Evolutionary conservation across 1,140 invertebrate species (phyloP).

Genomic region (Zaprionus tsacasi): DNA sequence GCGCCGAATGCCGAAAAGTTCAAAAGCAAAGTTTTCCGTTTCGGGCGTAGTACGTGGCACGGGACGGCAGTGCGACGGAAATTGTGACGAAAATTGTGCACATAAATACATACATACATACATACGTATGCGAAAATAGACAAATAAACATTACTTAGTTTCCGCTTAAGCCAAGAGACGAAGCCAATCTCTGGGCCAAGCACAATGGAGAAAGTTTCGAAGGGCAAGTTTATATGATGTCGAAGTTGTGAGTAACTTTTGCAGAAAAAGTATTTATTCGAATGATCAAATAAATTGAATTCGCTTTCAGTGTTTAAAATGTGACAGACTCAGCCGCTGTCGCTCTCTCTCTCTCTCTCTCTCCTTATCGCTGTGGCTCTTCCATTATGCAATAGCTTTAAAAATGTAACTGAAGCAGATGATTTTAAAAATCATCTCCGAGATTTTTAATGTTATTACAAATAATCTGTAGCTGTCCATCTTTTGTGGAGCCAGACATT

Average conservation of each 20-base stretch:
- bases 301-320: slow-evolving; percentile 2
- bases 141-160: slow-evolving; percentile 71
- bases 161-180: slow-evolving; percentile 53
- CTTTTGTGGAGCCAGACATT: slow-evolving; percentile 28
- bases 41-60: slow-evolving; percentile 29
- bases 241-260: slow-evolving; percentile 19
- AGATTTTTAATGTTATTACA: slow-evolving; percentile 30
- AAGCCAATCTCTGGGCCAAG: slow-evolving; percentile 18
- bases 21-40: slow-evolving; percentile 37
- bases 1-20: slow-evolving; percentile 40
- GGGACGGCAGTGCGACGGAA: slow-evolving; percentile 43
- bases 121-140: slow-evolving; percentile 31
- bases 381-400: slow-evolving; percentile 6
- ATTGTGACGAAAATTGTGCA: slow-evolving; percentile 57
- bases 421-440: slow-evolving; percentile 30
- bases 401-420: slow-evolving; percentile 18
- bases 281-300: slow-evolving; percentile 26
- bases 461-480: slow-evolving; percentile 30
- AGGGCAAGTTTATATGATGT: slow-evolving; percentile 58
- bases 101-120: slow-evolving; percentile 31
- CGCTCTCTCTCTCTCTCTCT: neutral
- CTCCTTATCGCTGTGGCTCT: neutral
- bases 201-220: slow-evolving; percentile 48
- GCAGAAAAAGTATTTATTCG: slow-evolving; percentile 5
- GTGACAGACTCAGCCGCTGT: neutral